phyloP scores from a whole-genome alignment of 2,797 vertebrate species.

The Molothrus ater region DNA sequence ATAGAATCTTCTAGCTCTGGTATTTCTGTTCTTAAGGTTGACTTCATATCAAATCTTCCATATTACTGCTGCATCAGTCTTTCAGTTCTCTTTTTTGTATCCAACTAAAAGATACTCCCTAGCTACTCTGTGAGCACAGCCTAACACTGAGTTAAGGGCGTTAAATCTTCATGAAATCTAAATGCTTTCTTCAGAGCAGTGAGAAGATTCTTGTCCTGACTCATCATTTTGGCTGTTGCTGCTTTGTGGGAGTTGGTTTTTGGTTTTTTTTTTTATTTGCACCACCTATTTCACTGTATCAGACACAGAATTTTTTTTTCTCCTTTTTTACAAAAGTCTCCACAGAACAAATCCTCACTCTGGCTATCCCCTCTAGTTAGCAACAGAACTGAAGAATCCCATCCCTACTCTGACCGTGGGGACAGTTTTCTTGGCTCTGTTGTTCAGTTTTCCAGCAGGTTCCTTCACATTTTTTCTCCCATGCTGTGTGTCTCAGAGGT shows the following conservation, averaged over 20 bases:
- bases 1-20: conserved; percentile 27
- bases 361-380: background rate
- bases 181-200: background rate
- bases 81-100: background rate
- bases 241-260: background rate
- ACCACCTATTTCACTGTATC: background rate
- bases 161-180: conserved; percentile 1
- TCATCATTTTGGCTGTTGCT: background rate
- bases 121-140: background rate
- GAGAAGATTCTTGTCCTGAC: background rate
- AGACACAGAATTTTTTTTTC: background rate
- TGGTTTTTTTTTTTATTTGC: background rate
- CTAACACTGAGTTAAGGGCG: background rate
- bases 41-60: conserved; percentile 46
- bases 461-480: background rate
- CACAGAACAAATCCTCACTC: background rate
- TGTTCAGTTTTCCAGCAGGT: background rate
- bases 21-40: background rate
- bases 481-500: background rate
- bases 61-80: conserved; percentile 8
- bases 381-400: background rate
- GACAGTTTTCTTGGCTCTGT: background rate
- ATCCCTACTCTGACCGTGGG: background rate
- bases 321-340: background rate
- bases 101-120: background rate